phyloP scores from a whole-genome alignment of 2,888 invertebrate genomes.

The Parasteatoda lunata region DNA sequence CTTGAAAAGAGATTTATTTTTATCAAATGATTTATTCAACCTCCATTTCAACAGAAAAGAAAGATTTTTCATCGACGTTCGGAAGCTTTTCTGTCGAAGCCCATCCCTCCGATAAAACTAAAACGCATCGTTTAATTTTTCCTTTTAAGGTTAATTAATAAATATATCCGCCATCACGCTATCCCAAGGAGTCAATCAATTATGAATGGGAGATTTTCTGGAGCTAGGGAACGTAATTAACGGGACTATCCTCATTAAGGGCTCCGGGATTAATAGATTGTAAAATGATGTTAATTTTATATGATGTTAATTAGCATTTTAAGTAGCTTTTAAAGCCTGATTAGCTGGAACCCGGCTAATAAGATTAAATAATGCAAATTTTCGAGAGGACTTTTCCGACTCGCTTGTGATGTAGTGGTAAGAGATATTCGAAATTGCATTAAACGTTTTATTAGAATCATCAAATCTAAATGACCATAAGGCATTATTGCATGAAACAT shows the following conservation, averaged over 20 bases:
- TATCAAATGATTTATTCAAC: background rate
- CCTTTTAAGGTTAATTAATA: background rate
- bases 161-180: background rate
- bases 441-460: too few relatives aligned
- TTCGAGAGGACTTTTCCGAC: background rate
- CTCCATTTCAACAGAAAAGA: background rate
- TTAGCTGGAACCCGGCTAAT: conserved; percentile 28
- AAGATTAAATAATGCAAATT: conserved; percentile 31
- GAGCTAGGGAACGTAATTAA: conserved; percentile 3
- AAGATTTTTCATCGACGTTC: too few relatives aligned
- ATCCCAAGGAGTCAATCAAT: conserved; percentile 22
- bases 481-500: too few relatives aligned
- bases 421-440: too few relatives aligned
- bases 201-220: conserved; percentile 23
- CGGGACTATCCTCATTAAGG: conserved; percentile 23
- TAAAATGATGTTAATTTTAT: conserved; percentile 59
- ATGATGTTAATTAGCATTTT: conserved; percentile 56
- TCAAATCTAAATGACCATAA: too few relatives aligned
- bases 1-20: too few relatives aligned
- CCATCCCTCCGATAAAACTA: background rate
- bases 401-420: too few relatives aligned
- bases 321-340: conserved; percentile 49
- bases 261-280: conserved; percentile 42
- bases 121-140: conserved; percentile 1
- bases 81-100: background rate